Evolutionary conservation across 2,888 invertebrate genomes (phyloP).

Genomic region (Chloromyia formosa): DNA sequence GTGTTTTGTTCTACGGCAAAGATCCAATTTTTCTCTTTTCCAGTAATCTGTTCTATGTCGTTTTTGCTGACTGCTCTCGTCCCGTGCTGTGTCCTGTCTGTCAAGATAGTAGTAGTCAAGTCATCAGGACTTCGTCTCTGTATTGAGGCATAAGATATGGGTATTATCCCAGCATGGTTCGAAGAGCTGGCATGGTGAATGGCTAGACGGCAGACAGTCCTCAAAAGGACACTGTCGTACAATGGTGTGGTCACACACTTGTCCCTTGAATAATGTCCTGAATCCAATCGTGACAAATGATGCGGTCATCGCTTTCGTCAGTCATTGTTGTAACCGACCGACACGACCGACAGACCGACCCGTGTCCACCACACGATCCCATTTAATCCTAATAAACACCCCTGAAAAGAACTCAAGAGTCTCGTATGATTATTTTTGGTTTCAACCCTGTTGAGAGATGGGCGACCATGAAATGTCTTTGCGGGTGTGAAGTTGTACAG

Average conservation of each 20-base stretch:
- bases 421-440: slow-evolving; percentile 27
- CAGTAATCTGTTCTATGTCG: slow-evolving; percentile 23
- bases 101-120: background rate
- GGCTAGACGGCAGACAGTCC: slow-evolving; percentile 32
- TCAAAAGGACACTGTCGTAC: background rate
- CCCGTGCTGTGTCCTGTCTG: slow-evolving; percentile 3
- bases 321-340: slow-evolving; percentile 13
- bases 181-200: background rate
- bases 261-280: slow-evolving; percentile 26
- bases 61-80: background rate
- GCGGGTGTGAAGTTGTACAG: background rate
- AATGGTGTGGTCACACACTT: slow-evolving; percentile 4
- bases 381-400: slow-evolving; percentile 38
- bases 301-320: slow-evolving; percentile 37
- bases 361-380: background rate
- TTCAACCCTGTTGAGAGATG: background rate
- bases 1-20: slow-evolving; percentile 26
- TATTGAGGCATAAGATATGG: slow-evolving; percentile 26
- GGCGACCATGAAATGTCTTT: background rate
- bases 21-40: slow-evolving; percentile 26
- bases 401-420: slow-evolving; percentile 25
- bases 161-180: background rate
- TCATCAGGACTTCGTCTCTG: too few species aligned
- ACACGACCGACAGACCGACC: background rate
- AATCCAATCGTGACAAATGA: slow-evolving; percentile 39